Conservation (phyloP, 2,888 invertebrate genomes). For the Torymus auratus region DNA sequence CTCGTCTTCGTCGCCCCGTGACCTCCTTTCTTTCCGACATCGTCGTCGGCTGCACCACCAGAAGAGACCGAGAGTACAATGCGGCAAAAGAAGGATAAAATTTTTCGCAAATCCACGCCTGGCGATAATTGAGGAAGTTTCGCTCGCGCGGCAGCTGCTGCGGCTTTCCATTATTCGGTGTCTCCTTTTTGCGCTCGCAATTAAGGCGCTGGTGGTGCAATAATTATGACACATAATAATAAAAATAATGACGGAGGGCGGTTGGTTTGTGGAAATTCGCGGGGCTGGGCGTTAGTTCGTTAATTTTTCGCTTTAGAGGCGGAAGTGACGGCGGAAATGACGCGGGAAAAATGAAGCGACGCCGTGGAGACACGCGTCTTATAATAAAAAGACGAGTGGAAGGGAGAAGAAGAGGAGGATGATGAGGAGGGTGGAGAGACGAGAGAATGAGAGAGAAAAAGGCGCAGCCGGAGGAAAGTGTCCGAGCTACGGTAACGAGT, state of each 20-base stretch:
- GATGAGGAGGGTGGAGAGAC: slow-evolving; percentile 41
- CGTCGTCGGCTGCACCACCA: no score
- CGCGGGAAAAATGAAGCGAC: slow-evolving; percentile 53
- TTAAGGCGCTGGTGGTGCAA: slow-evolving; percentile 28
- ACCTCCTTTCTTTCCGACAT: slow-evolving; percentile 28
- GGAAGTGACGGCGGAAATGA: slow-evolving; percentile 38
- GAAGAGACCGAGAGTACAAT: background rate
- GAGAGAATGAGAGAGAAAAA: slow-evolving; percentile 41
- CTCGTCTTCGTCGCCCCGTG: slow-evolving; percentile 16
- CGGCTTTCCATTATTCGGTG: slow-evolving; percentile 41
- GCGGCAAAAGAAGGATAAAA: slow-evolving; percentile 4
- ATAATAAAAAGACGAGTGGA: slow-evolving; percentile 41
- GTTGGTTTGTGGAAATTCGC: slow-evolving; percentile 1
- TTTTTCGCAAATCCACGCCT: slow-evolving; percentile 38
- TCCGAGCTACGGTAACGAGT: slow-evolving; percentile 63
- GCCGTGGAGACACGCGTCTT: slow-evolving; percentile 54
- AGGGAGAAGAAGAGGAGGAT: slow-evolving; percentile 46
- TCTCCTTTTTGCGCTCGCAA: slow-evolving; percentile 23
- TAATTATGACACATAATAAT: slow-evolving; percentile 34
- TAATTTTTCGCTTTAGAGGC: slow-evolving; percentile 51
- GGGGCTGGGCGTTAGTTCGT: slow-evolving; percentile 33
- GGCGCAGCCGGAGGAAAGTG: slow-evolving; percentile 44
- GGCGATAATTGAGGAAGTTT: slow-evolving; percentile 55
- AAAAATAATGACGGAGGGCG: slow-evolving; percentile 2
- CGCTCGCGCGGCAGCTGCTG: background rate